phyloP scores from a whole-genome alignment of 2,888 invertebrate species.

The Dorcus parallelipipedus region DNA sequence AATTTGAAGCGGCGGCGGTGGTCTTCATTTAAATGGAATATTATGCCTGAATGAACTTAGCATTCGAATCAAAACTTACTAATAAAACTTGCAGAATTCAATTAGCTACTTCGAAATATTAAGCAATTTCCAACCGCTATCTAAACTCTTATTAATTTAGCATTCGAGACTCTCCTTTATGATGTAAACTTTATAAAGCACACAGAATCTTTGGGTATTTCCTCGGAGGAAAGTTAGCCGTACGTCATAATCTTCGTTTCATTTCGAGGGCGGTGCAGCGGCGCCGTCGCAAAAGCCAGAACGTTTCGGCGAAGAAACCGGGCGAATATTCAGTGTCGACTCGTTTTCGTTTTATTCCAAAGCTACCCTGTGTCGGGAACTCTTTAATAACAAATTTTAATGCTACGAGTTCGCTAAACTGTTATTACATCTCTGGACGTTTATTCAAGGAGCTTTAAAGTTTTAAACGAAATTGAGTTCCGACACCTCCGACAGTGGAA shows the following conservation, averaged over 20 bases:
- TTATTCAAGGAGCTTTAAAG: slow-evolving; percentile 1
- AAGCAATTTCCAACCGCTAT: slow-evolving; percentile 8
- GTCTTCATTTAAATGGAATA: neutral
- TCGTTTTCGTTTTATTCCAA: too few species aligned
- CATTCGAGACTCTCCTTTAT: slow-evolving; percentile 4
- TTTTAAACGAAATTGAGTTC: neutral
- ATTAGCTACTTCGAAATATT: slow-evolving; percentile 11
- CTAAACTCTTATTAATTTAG: slow-evolving; percentile 11
- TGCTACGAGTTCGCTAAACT: neutral
- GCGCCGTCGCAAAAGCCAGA: too few species aligned
- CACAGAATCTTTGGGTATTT: too few species aligned
- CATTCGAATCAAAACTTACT: slow-evolving; percentile 8
- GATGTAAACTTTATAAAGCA: too few species aligned
- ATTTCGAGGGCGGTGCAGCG: too few species aligned
- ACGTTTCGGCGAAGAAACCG: too few species aligned
- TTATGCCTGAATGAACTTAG: slow-evolving; percentile 1
- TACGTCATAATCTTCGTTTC: too few species aligned
- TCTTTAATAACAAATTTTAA: slow-evolving; percentile 2
- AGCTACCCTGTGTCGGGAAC: too few species aligned
- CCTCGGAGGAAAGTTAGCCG: too few species aligned
- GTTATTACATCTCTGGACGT: neutral
- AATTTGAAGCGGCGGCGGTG: too few species aligned
- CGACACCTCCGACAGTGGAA: too few species aligned
- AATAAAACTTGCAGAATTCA: slow-evolving; percentile 12
- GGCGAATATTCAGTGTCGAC: too few species aligned